Evolutionary conservation across 2,888 invertebrate genomes (phyloP).

Genomic region (Lithophane semibrunnea): DNA sequence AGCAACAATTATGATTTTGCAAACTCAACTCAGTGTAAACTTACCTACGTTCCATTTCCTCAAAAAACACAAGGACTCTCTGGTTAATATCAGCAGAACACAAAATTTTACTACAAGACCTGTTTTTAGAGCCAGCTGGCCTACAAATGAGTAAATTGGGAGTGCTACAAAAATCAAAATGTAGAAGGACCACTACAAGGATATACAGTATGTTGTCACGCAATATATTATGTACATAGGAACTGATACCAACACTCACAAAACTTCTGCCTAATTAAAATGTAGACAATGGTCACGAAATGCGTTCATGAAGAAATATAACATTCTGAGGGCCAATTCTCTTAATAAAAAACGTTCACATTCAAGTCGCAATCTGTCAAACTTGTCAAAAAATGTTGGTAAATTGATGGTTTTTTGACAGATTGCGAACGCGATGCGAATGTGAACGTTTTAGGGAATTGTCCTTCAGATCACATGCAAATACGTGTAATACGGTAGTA

Average conservation of each 20-base stretch:
- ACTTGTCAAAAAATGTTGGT: too few species aligned
- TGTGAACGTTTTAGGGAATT: too few species aligned
- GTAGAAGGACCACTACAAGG: slow-evolving; percentile 3
- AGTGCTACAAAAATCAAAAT: background rate
- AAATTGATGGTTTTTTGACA: too few species aligned
- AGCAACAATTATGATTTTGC: background rate
- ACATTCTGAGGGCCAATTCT: too few species aligned
- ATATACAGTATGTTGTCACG: background rate
- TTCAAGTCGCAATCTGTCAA: too few species aligned
- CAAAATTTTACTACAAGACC: background rate
- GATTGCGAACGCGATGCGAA: too few species aligned
- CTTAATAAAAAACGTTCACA: too few species aligned
- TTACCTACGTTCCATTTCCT: background rate
- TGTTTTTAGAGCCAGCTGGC: background rate
- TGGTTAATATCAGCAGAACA: slow-evolving; percentile 22
- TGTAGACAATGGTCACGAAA: slow-evolving; percentile 27
- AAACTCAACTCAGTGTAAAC: background rate
- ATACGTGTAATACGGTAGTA: slow-evolving; percentile 18
- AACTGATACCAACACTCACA: background rate
- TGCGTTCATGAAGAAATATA: background rate
- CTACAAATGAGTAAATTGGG: slow-evolving; percentile 12
- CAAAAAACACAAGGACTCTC: background rate
- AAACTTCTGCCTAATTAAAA: slow-evolving; percentile 7
- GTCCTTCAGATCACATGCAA: slow-evolving; percentile 33
- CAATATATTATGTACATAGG: background rate